phyloP scores from a whole-genome alignment of 2,797 vertebrate species.

The Leptatherina wallacei region DNA sequence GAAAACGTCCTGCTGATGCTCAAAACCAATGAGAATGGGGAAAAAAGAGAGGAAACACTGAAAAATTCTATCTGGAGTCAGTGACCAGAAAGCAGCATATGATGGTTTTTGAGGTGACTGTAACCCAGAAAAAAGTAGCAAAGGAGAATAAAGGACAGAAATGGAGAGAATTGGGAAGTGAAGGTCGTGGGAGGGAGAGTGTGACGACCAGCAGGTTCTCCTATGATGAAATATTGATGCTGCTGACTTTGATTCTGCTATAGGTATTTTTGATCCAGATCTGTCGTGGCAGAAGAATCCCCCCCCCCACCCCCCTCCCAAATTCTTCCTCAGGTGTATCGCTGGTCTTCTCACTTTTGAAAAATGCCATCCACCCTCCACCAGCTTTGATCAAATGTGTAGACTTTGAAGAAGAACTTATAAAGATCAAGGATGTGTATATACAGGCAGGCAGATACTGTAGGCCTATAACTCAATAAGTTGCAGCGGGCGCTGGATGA shows the following conservation, averaged over 20 bases:
- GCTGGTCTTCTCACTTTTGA: conserved; percentile 50
- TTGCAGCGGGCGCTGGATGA: conserved; percentile 46
- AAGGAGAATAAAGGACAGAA: conserved; percentile 24
- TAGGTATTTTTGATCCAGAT: conserved; percentile 78
- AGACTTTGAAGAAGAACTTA: conserved; percentile 65
- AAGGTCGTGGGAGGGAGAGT: conserved; percentile 40
- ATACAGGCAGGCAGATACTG: conserved; percentile 32
- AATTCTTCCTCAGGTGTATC: conserved; percentile 57
- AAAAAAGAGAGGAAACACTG: background rate
- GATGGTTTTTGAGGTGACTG: background rate
- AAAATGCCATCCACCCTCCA: conserved; percentile 61
- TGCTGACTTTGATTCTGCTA: conserved; percentile 76
- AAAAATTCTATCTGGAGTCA: background rate
- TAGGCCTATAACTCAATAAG: conserved; percentile 60
- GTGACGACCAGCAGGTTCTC: conserved; percentile 47
- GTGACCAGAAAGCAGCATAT: background rate
- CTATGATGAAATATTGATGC: conserved; percentile 78
- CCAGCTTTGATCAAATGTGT: conserved; percentile 70
- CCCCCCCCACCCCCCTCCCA: conserved; percentile 4
- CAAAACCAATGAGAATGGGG: background rate
- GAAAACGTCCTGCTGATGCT: background rate
- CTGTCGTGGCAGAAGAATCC: conserved; percentile 58
- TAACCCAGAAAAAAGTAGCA: conserved; percentile 1
- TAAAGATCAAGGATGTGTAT: conserved; percentile 65
- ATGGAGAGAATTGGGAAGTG: conserved; percentile 17